These are phyloP conservation scores for Camptogramma bilineatum DNA, from an alignment of 2,888 invertebrate species.

Conservation along the genomic window DNA sequence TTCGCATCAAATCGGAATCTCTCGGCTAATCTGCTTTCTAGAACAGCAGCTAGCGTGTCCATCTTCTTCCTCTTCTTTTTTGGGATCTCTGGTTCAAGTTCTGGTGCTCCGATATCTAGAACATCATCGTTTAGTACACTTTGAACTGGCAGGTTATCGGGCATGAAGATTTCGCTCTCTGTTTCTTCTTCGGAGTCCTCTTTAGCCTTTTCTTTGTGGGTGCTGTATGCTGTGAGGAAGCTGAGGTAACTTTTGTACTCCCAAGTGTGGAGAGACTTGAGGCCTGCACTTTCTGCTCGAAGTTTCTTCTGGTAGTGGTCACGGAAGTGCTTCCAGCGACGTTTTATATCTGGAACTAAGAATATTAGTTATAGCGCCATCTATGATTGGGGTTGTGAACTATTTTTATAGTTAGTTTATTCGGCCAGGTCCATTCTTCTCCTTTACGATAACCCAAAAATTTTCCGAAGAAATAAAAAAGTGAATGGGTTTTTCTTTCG, in stretches of 20 bases:
- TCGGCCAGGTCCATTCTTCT: not conserved
- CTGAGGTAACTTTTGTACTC: slow-evolving; percentile 27
- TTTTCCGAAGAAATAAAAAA: no score
- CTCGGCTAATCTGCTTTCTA: slow-evolving; percentile 23
- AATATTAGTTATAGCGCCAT: not conserved
- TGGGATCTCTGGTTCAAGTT: slow-evolving; percentile 4
- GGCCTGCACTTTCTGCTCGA: slow-evolving; percentile 14
- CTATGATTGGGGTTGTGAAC: not conserved
- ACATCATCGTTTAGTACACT: slow-evolving; percentile 11
- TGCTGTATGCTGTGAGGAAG: slow-evolving; percentile 28
- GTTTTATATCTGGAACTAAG: slow-evolving; percentile 32
- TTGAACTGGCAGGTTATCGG: slow-evolving; percentile 19
- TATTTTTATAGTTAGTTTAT: not conserved
- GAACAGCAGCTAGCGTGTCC: slow-evolving; percentile 20
- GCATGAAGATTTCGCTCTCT: slow-evolving; percentile 7
- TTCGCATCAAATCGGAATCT: slow-evolving; percentile 22
- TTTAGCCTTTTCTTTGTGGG: slow-evolving; percentile 14
- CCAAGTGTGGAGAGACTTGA: slow-evolving; percentile 27
- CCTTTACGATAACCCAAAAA: no score
- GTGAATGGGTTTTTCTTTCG: no score
- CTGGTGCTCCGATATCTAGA: slow-evolving; percentile 10
- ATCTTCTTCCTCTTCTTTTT: slow-evolving; percentile 26
- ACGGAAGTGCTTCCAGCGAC: slow-evolving; percentile 38
- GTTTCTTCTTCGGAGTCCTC: slow-evolving; percentile 23
- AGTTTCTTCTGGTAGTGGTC: slow-evolving; percentile 37